These are phyloP conservation scores for Lysandra coridon DNA, from an alignment of 2,888 invertebrate species.

Conservation along the genomic window DNA sequence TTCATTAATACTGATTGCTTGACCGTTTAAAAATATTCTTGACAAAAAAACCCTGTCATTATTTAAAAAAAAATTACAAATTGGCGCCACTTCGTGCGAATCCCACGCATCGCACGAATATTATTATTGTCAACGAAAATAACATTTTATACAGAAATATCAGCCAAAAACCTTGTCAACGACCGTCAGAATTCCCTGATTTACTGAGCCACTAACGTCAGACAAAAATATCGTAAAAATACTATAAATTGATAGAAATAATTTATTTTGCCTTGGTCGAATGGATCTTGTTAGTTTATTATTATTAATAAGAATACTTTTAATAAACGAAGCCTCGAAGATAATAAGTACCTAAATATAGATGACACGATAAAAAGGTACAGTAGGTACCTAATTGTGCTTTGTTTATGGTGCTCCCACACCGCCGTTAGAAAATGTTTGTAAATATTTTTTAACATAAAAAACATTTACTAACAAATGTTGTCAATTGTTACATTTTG, in stretches of 20 bases:
- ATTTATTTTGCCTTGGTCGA: neutral
- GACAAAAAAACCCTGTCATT: neutral
- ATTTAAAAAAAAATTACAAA: neutral
- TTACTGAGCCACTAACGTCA: neutral
- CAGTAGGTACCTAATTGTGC: too few relatives aligned
- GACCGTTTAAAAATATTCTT: neutral
- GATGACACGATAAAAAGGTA: too few relatives aligned
- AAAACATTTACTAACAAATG: too few relatives aligned
- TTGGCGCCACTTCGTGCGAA: conserved; percentile 7
- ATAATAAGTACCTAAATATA: neutral
- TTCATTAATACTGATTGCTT: neutral
- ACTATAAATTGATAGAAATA: neutral
- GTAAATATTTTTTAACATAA: too few relatives aligned
- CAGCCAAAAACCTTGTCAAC: conserved; percentile 27
- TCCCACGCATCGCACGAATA: conserved; percentile 16
- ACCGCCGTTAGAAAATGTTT: too few relatives aligned
- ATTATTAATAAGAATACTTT: neutral
- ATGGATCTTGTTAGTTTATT: neutral
- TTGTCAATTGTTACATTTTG: too few relatives aligned
- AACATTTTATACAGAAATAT: conserved; percentile 19
- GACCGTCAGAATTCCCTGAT: neutral
- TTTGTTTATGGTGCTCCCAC: too few relatives aligned
- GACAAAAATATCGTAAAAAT: neutral
- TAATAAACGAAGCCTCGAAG: neutral
- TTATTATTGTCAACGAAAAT: conserved; percentile 25